Conservation (phyloP, 2,888 invertebrate genomes). For the Cephus pygmeus region DNA sequence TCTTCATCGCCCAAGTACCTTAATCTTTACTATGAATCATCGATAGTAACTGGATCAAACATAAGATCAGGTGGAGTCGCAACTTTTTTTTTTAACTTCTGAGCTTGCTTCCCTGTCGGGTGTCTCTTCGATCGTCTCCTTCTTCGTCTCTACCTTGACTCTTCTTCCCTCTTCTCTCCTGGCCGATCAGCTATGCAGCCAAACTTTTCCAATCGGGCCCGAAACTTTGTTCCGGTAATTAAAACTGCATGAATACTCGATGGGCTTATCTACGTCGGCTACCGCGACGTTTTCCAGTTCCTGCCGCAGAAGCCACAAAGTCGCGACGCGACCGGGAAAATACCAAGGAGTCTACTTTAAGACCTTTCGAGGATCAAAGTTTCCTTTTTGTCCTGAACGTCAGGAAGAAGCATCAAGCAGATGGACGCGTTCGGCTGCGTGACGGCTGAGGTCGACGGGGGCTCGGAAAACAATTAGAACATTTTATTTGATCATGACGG, state of each 20-base stretch:
- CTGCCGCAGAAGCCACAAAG: neutral
- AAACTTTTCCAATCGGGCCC: slow-evolving; percentile 64
- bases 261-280: slow-evolving; percentile 42
- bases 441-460: neutral
- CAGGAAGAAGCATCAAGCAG: neutral
- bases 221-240: slow-evolving; percentile 64
- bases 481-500: neutral
- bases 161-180: slow-evolving; percentile 10
- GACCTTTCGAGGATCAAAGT: neutral
- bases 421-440: neutral
- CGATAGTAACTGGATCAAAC: slow-evolving; percentile 55
- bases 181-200: slow-evolving; percentile 58
- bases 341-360: neutral
- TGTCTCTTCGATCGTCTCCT: slow-evolving; percentile 8
- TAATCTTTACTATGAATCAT: slow-evolving; percentile 47
- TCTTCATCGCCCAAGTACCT: slow-evolving; percentile 26
- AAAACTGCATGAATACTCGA: slow-evolving; percentile 62
- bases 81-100: neutral
- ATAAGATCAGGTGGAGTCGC: slow-evolving; percentile 29
- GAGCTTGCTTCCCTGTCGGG: neutral
- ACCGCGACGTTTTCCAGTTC: neutral
- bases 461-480: neutral
- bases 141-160: slow-evolving; percentile 12
- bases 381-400: neutral
- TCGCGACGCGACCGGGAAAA: neutral